Base-by-base conservation (phyloP, 2,797 vertebrate species). In the Clamator glandarius region DNA sequence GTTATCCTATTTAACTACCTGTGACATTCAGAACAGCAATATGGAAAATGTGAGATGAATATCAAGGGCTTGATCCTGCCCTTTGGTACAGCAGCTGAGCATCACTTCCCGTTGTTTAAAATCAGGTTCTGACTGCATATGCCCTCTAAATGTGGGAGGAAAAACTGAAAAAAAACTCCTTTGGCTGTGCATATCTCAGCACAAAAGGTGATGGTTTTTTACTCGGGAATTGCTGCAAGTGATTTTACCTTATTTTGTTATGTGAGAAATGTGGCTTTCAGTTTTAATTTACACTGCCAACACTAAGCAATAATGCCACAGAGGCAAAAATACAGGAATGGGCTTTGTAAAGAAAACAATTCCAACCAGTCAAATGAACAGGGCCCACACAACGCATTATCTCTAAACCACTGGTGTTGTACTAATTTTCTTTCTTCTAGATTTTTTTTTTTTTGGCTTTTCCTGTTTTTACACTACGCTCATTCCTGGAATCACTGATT, bases 391-490 rank as follows among this genome's bases (percentile, higher is more conserved):
- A 68, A 61, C 8, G 48, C 15, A n/a, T 7, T 11, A 11, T 8
- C 24, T 42, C 35, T 66, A 84, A 93, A 28, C 5, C 9, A 41
- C 24, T 62, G 31, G 5, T 48, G 39, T 21, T 44, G 8, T 11
- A 24, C 15, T 48, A 35, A 44, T 59, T 84, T 88, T 63, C 18
- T 59, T 59, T 12, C 14, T 28, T 73, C 15, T 63, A 58, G 20
- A 15, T 5, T 5, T 3, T 61, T 42, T 48, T 48, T 44, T 39
- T 42, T 48, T 48, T 44, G 39, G 39, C 42, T 61, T 42, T 12
- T 59, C 35, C 42, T 12, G 26, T 44, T 11, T 19, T 5, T 5
- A 11, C 5, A 46, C 0, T 0, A 1, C 50, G 7, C 12, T 61
- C 11, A 26, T 46, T 76, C 20, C 7, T 29, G 35, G 11, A 5